Conservation (phyloP, 1,140 invertebrate species). For the Scaptomyza montana region DNA sequence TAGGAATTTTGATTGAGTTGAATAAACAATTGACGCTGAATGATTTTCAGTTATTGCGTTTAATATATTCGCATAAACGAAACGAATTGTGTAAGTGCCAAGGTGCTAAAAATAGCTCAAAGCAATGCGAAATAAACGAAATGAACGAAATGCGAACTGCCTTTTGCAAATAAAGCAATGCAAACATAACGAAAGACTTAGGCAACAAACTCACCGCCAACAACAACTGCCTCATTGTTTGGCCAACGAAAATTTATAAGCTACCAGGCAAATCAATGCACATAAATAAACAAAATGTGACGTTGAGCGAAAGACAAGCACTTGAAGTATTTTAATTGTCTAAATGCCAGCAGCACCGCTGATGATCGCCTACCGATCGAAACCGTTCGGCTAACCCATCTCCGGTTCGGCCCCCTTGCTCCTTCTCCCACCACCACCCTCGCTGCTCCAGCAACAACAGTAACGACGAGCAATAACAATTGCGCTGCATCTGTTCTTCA, state of each 20-base stretch:
- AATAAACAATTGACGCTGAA: conserved; percentile 65
- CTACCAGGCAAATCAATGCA: conserved; percentile 78
- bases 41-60: conserved; percentile 50
- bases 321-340: conserved; percentile 83
- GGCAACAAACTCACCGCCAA: conserved; percentile 55
- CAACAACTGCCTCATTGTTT: conserved; percentile 63
- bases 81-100: conserved; percentile 73
- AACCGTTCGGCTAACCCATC: conserved; percentile 2
- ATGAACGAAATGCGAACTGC: background rate
- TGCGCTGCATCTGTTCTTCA: conserved; percentile 11
- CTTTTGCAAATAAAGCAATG: conserved; percentile 65
- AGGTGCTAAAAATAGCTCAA: conserved; percentile 64
- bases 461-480: conserved; percentile 36
- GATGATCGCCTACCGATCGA: conserved; percentile 56
- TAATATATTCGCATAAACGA: conserved; percentile 55
- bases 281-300: conserved; percentile 82
- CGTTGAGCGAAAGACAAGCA: conserved; percentile 81
- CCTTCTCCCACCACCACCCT: no score
- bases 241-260: conserved; percentile 72
- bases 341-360: conserved; percentile 65
- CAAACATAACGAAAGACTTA: conserved; percentile 67
- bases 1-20: conserved; percentile 82
- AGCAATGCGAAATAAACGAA: conserved; percentile 23
- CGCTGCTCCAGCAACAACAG: conserved; percentile 6
- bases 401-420: background rate